Evolutionary conservation across 2,888 invertebrate species (phyloP).

Genomic region (Syrphus vitripennis): DNA sequence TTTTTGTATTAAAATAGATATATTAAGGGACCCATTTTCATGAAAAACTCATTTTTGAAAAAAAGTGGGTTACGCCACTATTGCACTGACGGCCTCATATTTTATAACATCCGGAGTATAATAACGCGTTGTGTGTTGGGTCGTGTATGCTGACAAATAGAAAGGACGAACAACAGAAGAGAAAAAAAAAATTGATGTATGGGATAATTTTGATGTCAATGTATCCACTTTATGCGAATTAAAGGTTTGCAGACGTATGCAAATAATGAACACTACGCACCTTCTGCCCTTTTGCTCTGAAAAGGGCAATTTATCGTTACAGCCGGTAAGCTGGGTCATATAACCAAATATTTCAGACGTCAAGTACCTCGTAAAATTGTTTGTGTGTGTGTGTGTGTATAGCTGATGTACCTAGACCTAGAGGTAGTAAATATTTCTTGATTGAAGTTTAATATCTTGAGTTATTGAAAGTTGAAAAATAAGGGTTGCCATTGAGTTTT

Average conservation of each 20-base stretch:
- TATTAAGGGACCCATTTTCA: too few relatives aligned
- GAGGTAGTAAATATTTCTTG: too few relatives aligned
- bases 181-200: conserved; percentile 22
- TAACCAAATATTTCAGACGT: conserved; percentile 23
- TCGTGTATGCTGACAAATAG: conserved; percentile 2
- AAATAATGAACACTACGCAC: conserved; percentile 11
- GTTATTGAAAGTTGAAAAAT: neutral
- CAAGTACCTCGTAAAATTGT: neutral
- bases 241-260: conserved; percentile 31
- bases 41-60: too few relatives aligned
- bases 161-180: neutral
- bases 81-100: too few relatives aligned
- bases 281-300: neutral
- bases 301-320: conserved; percentile 43
- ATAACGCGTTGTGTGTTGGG: neutral
- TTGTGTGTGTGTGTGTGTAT: neutral
- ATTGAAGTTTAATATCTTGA: neutral
- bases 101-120: conserved; percentile 13
- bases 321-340: neutral
- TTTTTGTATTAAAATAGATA: too few relatives aligned
- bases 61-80: too few relatives aligned
- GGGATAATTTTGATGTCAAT: conserved; percentile 35
- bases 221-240: conserved; percentile 30
- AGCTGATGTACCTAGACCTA: too few relatives aligned
- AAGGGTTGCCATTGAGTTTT: neutral